phyloP scores from a whole-genome alignment of 2,113 vertebrate genomes.

The Cariama cristata region DNA sequence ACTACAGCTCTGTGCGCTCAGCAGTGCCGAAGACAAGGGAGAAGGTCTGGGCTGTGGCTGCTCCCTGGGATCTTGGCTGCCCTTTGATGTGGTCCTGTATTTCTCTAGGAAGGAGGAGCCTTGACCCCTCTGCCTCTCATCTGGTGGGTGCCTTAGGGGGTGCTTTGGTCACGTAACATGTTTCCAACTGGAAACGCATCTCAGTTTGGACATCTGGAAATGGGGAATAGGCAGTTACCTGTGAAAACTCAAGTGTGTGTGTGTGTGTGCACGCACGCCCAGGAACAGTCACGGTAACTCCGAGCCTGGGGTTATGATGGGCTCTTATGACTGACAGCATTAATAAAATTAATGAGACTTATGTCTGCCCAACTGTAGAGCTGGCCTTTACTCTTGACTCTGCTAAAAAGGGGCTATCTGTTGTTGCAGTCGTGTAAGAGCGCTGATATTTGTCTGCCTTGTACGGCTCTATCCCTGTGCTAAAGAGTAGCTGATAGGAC shows the following conservation, averaged over 20 bases:
- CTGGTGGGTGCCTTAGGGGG: background rate
- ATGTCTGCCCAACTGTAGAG: background rate
- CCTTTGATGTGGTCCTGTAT: background rate
- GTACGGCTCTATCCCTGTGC: background rate
- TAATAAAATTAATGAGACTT: background rate
- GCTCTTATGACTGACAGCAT: background rate
- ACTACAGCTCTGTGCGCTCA: fast-evolving
- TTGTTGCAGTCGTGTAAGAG: background rate
- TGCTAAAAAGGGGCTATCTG: background rate
- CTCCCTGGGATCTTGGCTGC: background rate
- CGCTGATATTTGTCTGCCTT: background rate
- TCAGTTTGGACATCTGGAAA: background rate
- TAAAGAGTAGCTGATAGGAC: background rate
- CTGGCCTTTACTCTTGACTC: background rate
- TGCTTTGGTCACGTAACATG: fast-evolving
- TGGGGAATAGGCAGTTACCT: background rate
- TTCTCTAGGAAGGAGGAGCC: background rate
- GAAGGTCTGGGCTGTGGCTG: background rate
- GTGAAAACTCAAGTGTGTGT: background rate
- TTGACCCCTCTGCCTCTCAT: background rate
- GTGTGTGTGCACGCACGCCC: fast-evolving
- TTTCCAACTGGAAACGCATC: background rate
- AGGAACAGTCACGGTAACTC: background rate
- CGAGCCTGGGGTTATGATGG: background rate
- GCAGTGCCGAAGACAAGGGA: background rate